Conservation (phyloP, 2,113 vertebrate species). For the Sinocyclocheilus maitianheensis region DNA sequence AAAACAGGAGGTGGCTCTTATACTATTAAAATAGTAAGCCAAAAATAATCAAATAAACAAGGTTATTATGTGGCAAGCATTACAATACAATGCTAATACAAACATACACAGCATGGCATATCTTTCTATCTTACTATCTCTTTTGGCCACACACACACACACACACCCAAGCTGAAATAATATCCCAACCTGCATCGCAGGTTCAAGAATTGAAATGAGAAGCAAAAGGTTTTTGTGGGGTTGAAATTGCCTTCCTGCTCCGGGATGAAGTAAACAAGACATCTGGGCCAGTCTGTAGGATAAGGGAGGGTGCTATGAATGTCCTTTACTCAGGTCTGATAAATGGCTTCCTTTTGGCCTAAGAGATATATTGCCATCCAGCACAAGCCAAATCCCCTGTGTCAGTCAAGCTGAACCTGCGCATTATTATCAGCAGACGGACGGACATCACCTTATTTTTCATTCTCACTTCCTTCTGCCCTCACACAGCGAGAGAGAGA, state of each 20-base stretch:
- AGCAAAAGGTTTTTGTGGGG: conserved; percentile 55
- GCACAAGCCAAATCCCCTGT: conserved; percentile 69
- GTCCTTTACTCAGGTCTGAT: conserved; percentile 64
- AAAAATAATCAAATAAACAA: not conserved
- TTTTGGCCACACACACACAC: not conserved
- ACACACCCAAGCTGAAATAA: conserved; percentile 30
- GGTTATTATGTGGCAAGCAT: not conserved
- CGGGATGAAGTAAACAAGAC: conserved; percentile 72
- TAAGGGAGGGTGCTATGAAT: conserved; percentile 71
- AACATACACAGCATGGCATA: not conserved
- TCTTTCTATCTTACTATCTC: not conserved
- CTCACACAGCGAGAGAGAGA: conserved; percentile 48
- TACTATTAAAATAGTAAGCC: not conserved
- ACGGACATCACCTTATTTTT: conserved; percentile 70
- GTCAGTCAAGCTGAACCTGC: conserved; percentile 74
- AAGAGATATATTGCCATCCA: conserved; percentile 66
- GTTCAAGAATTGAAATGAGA: conserved; percentile 65
- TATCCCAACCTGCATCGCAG: conserved; percentile 44
- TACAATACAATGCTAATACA: conserved; percentile 8
- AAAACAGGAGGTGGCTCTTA: not conserved
- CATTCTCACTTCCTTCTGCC: conserved; percentile 56
- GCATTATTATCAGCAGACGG: conserved; percentile 72
- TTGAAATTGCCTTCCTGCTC: conserved; percentile 68
- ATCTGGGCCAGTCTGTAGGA: conserved; percentile 67
- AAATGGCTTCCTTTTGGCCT: conserved; percentile 54